These are phyloP conservation scores for Tenthredo distinguenda DNA, from an alignment of 2,888 invertebrate genomes.

Conservation along the genomic window DNA sequence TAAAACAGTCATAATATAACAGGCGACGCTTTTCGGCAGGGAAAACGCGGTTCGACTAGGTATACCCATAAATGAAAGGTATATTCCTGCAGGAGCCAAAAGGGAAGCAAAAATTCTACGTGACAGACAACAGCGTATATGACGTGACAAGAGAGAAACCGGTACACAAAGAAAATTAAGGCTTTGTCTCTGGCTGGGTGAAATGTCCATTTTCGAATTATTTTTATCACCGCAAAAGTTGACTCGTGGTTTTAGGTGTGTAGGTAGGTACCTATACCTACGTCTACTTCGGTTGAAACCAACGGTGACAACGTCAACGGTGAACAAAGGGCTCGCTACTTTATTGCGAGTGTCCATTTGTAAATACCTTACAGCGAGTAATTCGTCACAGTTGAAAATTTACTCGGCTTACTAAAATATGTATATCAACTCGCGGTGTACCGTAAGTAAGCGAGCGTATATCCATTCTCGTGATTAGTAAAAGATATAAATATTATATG, in stretches of 20 bases:
- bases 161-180: slow-evolving; percentile 23
- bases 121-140: slow-evolving; percentile 7
- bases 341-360: slow-evolving; percentile 47
- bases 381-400: slow-evolving; percentile 33
- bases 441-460: not conserved
- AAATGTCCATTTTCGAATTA: slow-evolving; percentile 44
- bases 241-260: slow-evolving; percentile 6
- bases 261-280: not conserved
- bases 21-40: not conserved
- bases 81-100: not conserved
- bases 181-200: not conserved
- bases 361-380: slow-evolving; percentile 30
- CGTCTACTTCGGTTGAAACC: not conserved
- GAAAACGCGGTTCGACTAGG: not conserved
- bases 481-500: not conserved
- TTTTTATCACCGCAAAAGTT: slow-evolving; percentile 27
- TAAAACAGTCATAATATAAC: not conserved
- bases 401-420: slow-evolving; percentile 8
- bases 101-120: not conserved
- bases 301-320: slow-evolving; percentile 24
- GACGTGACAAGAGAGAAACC: not conserved
- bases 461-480: slow-evolving; percentile 19
- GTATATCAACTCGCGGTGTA: not conserved
- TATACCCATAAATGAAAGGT: slow-evolving; percentile 25
- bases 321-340: not conserved